A percentile compares a stretch with the other conserved stretches of the same genome.
These are phyloP conservation scores for Cylas formicarius DNA, from an alignment of 1,140 invertebrate species.

Conservation along the genomic window DNA sequence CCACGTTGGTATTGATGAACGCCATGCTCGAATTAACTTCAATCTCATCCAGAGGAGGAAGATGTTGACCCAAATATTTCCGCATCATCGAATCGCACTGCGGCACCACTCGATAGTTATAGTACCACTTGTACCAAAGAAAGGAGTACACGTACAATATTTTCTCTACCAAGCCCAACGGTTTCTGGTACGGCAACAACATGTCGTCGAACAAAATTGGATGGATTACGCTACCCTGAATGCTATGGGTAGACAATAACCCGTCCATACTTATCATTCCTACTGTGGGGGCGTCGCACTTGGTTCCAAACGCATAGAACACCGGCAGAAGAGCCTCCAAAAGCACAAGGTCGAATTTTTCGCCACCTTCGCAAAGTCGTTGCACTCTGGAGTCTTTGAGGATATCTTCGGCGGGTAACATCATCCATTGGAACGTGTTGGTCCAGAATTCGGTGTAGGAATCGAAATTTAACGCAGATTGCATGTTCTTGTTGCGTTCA, in stretches of 20 bases:
- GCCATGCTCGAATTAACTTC: neutral
- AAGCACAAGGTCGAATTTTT: neutral
- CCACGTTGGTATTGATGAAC: neutral
- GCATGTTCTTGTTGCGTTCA: too few relatives aligned
- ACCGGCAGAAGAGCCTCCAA: neutral
- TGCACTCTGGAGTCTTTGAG: neutral
- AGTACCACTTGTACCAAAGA: neutral
- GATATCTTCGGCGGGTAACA: neutral
- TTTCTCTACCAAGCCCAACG: neutral
- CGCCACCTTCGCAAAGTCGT: neutral
- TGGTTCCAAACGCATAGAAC: neutral
- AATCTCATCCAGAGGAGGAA: neutral
- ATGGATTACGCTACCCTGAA: slow-evolving; percentile 2
- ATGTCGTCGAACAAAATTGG: neutral
- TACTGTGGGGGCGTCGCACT: neutral
- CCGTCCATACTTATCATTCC: neutral
- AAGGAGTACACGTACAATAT: neutral
- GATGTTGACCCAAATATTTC: slow-evolving; percentile 5
- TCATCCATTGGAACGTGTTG: neutral
- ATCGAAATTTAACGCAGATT: too few relatives aligned
- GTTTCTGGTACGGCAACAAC: neutral
- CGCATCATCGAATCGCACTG: neutral
- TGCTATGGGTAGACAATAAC: neutral
- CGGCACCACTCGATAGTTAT: neutral
- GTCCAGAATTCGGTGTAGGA: neutral